Evolutionary conservation across 2,888 invertebrate species (phyloP).

Genomic region (Temnothorax unifasciatus): DNA sequence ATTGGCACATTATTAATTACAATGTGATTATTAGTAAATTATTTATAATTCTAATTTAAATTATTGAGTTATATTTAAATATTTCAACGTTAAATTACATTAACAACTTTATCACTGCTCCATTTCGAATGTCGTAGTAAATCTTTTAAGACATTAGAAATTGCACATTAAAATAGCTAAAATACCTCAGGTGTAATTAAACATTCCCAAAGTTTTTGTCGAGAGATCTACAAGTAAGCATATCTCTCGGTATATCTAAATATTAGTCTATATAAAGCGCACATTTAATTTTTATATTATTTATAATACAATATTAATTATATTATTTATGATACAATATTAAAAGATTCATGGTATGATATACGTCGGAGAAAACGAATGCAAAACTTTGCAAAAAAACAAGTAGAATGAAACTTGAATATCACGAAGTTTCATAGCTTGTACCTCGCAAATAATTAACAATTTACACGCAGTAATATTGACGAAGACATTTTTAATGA

Average conservation of each 20-base stretch:
- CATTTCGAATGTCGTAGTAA: conserved; percentile 19
- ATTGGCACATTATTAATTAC: neutral
- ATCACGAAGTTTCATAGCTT: neutral
- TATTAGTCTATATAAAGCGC: neutral
- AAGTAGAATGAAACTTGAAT: neutral
- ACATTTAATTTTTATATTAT: conserved; percentile 30
- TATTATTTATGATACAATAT: neutral
- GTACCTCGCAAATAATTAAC: conserved; percentile 11
- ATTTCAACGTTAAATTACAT: conserved; percentile 21
- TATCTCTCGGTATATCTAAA: neutral
- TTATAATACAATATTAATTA: neutral
- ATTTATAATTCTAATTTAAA: conserved; percentile 35
- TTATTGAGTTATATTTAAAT: conserved; percentile 28
- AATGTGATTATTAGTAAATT: conserved; percentile 9
- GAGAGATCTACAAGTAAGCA: neutral
- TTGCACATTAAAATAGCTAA: conserved; percentile 33
- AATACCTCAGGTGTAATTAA: conserved; percentile 33
- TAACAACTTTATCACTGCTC: conserved; percentile 28
- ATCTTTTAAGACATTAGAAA: conserved; percentile 34
- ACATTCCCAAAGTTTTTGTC: neutral
- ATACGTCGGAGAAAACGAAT: neutral
- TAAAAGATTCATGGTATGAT: neutral
- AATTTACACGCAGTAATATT: conserved; percentile 1
- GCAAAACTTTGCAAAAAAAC: neutral
- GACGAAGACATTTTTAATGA: neutral